Percentiles rank a stretch among this genome's conserved stretches.
phyloP scores from a whole-genome alignment of 2,797 vertebrate species.

The Coreius guichenoti region DNA sequence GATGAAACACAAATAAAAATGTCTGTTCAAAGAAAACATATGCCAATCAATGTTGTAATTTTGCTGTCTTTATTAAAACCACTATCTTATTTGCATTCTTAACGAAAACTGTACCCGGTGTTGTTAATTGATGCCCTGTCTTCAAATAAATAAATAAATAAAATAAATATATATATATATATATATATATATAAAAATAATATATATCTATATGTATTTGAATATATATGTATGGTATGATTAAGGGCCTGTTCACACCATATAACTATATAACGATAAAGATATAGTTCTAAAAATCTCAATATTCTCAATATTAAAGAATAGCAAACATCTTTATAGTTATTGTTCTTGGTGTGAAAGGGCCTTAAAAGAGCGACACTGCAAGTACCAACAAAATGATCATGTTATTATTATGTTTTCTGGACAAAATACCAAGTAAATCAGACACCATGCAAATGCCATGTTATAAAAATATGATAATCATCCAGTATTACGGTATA shows the following conservation, averaged over 20 bases:
- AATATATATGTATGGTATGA: too few relatives aligned
- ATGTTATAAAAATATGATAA: slow-evolving; percentile 19
- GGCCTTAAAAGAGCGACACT: not conserved
- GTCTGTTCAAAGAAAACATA: not conserved
- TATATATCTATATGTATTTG: too few relatives aligned
- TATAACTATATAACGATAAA: too few relatives aligned
- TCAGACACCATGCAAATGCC: not conserved
- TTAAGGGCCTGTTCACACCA: too few relatives aligned
- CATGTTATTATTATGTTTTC: not conserved
- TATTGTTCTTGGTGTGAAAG: too few relatives aligned
- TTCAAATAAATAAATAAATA: not conserved
- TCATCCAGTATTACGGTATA: not conserved
- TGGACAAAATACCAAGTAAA: not conserved
- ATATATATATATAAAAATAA: too few relatives aligned
- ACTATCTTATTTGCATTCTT: not conserved
- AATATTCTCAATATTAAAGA: too few relatives aligned
- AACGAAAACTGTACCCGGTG: not conserved
- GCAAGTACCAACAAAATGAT: not conserved
- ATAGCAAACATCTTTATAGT: too few relatives aligned
- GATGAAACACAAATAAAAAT: not conserved
- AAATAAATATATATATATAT: too few relatives aligned
- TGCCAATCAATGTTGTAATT: not conserved
- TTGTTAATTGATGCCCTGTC: too few relatives aligned
- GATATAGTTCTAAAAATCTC: too few relatives aligned
- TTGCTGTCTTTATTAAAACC: not conserved